phyloP scores from a whole-genome alignment of 2,797 vertebrate genomes.

The Tachyglossus aculeatus region DNA sequence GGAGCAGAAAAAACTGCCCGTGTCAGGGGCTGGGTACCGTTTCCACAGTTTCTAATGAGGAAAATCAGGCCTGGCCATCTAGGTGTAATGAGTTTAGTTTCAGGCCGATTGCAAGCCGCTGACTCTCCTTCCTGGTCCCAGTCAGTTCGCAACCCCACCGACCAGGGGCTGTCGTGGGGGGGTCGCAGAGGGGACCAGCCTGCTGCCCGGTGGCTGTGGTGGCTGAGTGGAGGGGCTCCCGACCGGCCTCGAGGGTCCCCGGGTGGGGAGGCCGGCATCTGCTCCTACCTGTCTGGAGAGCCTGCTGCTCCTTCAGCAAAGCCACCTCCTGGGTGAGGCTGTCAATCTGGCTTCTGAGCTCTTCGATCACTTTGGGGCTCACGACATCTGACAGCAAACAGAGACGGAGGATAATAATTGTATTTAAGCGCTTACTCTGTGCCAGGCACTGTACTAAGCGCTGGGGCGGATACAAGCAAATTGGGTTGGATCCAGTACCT shows the following conservation, averaged over 20 bases:
- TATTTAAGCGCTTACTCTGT: background rate
- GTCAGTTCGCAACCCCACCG: no score
- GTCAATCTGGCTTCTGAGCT: conserved; percentile 84
- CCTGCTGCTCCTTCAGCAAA: conserved; percentile 90
- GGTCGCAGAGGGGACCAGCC: background rate
- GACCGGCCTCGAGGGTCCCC: no score
- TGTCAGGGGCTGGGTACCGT: no score
- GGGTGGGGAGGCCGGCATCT: background rate
- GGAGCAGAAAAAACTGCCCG: no score
- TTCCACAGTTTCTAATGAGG: no score
- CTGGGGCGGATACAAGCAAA: background rate
- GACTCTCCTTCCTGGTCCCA: no score
- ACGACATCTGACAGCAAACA: conserved; percentile 64
- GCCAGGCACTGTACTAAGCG: background rate
- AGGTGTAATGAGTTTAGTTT: no score
- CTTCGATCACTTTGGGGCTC: conserved; percentile 78
- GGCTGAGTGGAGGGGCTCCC: background rate
- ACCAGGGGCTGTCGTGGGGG: background rate
- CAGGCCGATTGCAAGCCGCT: no score
- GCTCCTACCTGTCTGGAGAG: conserved; percentile 86
- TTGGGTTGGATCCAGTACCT: no score
- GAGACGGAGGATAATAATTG: background rate
- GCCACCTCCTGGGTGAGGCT: conserved; percentile 85
- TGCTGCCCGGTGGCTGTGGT: rapidly evolving
- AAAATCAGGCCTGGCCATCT: no score